A percentile compares a stretch with the other conserved stretches of the same genome.
Conservation (phyloP, 2,797 vertebrate genomes). For the Eulemur rubriventer region DNA sequence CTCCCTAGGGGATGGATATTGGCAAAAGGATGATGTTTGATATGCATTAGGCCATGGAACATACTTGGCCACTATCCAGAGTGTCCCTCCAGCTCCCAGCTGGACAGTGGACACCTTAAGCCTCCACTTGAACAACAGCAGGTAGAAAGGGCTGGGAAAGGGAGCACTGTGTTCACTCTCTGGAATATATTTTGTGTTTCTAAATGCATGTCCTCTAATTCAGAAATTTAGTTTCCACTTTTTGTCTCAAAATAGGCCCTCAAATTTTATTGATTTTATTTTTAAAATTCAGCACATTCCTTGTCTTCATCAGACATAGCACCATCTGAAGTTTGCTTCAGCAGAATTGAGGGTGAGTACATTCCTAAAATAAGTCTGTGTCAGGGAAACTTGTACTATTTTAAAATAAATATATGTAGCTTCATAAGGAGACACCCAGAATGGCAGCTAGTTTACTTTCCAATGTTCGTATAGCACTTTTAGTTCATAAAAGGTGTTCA, state of each 20-base stretch:
- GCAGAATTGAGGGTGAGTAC: background rate
- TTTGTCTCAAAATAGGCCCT: background rate
- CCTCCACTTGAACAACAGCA: background rate
- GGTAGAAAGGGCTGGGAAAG: background rate
- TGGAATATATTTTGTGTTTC: background rate
- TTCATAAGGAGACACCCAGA: background rate
- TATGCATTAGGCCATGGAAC: background rate
- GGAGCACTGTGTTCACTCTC: background rate
- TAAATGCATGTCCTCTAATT: background rate
- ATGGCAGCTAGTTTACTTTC: background rate
- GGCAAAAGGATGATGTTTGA: background rate
- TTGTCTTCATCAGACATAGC: background rate
- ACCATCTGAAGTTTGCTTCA: background rate
- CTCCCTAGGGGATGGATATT: background rate
- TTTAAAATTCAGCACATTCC: background rate
- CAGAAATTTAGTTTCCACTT: background rate
- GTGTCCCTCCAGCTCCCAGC: background rate
- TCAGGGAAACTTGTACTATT: background rate
- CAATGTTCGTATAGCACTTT: background rate
- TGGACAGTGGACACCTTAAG: background rate
- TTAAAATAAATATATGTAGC: background rate
- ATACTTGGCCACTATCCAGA: background rate
- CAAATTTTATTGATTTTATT: background rate
- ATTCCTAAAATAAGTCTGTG: background rate
- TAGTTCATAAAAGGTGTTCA: background rate